phyloP scores from a whole-genome alignment of 2,113 vertebrate genomes.

The Marcusenius ussheri region DNA sequence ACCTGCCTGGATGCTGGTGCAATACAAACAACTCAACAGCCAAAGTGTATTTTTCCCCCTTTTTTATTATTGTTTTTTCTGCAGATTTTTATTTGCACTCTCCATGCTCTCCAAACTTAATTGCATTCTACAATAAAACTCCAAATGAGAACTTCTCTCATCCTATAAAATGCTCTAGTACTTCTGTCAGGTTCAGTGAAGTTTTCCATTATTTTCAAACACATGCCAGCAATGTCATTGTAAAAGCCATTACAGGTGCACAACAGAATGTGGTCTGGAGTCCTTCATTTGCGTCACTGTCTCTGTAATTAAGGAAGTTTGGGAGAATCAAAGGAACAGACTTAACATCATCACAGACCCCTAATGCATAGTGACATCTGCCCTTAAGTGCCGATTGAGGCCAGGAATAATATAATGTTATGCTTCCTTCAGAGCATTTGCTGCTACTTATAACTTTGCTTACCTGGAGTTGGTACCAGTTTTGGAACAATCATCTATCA shows the following conservation, averaged over 20 bases:
- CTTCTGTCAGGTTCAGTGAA: conserved; percentile 28
- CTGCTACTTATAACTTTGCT: background rate
- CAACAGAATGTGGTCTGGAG: background rate
- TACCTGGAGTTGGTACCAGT: background rate
- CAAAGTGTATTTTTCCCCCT: background rate
- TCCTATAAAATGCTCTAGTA: conserved; percentile 21
- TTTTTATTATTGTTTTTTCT: background rate
- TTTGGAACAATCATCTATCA: background rate
- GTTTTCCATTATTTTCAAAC: conserved; percentile 29
- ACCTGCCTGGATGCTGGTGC: background rate
- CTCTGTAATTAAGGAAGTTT: background rate
- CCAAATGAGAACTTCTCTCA: conserved; percentile 23
- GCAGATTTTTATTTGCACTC: background rate
- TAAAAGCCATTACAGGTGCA: conserved; percentile 20
- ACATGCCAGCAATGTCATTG: conserved; percentile 23
- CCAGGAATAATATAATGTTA: conserved; percentile 27
- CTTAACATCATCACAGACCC: conserved; percentile 17
- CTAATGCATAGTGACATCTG: conserved; percentile 26
- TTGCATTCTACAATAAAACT: conserved; percentile 20
- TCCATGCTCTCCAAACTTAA: conserved; percentile 18
- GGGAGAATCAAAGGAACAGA: background rate
- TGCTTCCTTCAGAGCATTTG: background rate
- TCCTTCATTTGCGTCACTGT: background rate
- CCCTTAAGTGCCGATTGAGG: conserved; percentile 31
- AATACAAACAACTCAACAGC: background rate